Evolutionary conservation across 2,113 vertebrate genomes (phyloP), one percentile per base, ranked within the genome.

Genomic region (Syrmaticus mikado): DNA sequence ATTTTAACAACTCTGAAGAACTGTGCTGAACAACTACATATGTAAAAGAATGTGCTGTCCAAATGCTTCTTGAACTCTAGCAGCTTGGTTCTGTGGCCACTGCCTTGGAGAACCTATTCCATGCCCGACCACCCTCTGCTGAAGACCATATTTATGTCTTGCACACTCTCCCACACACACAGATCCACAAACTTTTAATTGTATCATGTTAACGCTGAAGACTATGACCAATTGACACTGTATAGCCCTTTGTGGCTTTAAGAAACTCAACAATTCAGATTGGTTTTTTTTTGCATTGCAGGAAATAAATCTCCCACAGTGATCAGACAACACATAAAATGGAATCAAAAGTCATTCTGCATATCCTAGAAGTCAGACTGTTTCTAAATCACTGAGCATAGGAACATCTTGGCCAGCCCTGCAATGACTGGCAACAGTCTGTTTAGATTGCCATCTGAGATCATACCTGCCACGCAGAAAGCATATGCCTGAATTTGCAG

Each of bases 1-100:
- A 1, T 78, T 90, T 90, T 82, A 93, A 68, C 74, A 94, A 55
- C 55, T 67, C 75, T 45, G 30, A 80, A 73, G 50, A 92, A 34
- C 70, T 81, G 20, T 85, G 38, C 52, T 85, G 46, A 95, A 92
- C 67, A 73, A 62, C 92, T 74, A 70, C 28, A 55, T 74, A 73
- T 71, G 80, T 61, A 53, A 80, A 92, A 75, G 30, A 90, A 71
- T 70, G 32, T 27, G 82, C n/a, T 58, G 55, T n/a, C 55, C 55
- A 58, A 58, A 58, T 32, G 55, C 10, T 58, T 58, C 55, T n/a
- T 4, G 11, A n/a, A 58, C 30, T 58, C 53, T 18, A 12, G 30
- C 32, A 20, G 55, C 11, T n/a, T 58, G 55, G 32, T 32, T 6
- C 55, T n/a, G 7, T 58, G 32, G 30, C 30, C 30, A 58, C 55